phyloP scores from a whole-genome alignment of 2,113 vertebrate genomes.

The Corythornis madagascariensis region DNA sequence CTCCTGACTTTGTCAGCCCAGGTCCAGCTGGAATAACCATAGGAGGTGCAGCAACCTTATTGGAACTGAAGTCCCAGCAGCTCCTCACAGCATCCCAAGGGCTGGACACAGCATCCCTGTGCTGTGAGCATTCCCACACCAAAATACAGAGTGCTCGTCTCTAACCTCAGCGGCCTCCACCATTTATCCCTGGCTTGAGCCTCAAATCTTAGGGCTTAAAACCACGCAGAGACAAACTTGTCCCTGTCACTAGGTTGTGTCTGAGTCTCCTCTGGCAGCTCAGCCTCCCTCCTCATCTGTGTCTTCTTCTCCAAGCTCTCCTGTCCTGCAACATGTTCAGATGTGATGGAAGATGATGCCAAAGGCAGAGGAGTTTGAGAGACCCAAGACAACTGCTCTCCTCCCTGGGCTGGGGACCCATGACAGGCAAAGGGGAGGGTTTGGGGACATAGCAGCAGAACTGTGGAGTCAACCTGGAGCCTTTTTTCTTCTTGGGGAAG shows the following conservation, averaged over 20 bases:
- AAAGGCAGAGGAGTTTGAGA: background rate
- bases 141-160: background rate
- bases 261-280: background rate
- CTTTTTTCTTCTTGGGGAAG: background rate
- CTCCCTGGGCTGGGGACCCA: background rate
- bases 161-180: background rate
- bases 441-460: background rate
- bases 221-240: background rate
- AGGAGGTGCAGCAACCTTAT: background rate
- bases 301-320: background rate
- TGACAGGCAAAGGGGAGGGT: background rate
- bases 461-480: background rate
- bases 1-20: conserved; percentile 37
- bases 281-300: background rate
- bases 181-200: background rate
- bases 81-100: background rate
- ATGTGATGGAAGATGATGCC: rapidly evolving
- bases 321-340: background rate
- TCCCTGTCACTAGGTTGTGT: background rate
- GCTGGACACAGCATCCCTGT: background rate
- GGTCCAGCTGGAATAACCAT: background rate
- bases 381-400: background rate
- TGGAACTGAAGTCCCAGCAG: background rate
- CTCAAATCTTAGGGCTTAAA: background rate
- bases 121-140: background rate